Evolutionary conservation across 2,797 vertebrate species (phyloP).

Genomic region (Propithecus deckenii): DNA sequence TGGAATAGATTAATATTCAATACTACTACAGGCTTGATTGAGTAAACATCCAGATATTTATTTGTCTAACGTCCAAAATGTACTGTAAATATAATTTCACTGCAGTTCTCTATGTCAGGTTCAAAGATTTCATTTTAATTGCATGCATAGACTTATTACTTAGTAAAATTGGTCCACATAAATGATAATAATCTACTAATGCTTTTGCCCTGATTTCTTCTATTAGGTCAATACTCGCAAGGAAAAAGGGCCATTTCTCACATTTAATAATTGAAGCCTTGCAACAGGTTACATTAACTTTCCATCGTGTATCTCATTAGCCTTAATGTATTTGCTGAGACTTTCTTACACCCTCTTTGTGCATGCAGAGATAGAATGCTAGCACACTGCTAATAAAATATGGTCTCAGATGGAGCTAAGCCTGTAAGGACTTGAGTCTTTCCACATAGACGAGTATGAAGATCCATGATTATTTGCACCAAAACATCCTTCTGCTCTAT

Average conservation of each 20-base stretch:
- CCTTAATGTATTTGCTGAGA: not conserved
- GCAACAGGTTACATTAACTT: not conserved
- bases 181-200: not conserved
- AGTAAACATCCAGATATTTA: not conserved
- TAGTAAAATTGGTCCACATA: not conserved
- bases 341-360: not conserved
- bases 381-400: not conserved
- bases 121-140: not conserved
- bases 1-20: not conserved
- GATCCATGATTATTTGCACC: not conserved
- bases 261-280: conserved; percentile 36
- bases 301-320: not conserved
- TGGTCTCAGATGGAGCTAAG: not conserved
- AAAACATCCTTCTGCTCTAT: not conserved
- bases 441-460: not conserved
- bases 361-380: not conserved
- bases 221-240: not conserved
- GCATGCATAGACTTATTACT: not conserved
- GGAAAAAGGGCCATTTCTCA: not conserved
- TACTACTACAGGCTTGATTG: not conserved
- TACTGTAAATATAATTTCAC: not conserved
- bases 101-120: not conserved
- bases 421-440: not conserved
- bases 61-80: not conserved
- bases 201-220: conserved; percentile 35